Evolutionary conservation across 2,888 invertebrate genomes (phyloP).

Genomic region (Achlya flavicornis): DNA sequence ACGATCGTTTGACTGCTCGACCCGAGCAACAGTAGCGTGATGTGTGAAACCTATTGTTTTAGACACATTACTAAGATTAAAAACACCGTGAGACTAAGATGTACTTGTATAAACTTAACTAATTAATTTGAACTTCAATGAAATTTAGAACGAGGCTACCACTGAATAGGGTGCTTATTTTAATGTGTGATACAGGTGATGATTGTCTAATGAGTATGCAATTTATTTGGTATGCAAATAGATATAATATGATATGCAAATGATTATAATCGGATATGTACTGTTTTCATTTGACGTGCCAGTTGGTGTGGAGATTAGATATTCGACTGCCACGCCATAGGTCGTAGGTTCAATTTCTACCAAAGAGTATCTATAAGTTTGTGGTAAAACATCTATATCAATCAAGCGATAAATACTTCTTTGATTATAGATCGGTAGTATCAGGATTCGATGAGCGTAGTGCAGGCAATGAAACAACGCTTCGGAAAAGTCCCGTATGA

Average conservation of each 20-base stretch:
- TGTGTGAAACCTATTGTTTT: conserved; percentile 48
- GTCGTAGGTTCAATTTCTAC: too few relatives aligned
- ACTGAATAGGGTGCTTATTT: background rate
- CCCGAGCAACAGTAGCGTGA: conserved; percentile 39
- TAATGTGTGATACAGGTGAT: background rate
- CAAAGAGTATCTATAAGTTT: too few relatives aligned
- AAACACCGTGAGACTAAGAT: conserved; percentile 13
- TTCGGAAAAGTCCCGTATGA: too few relatives aligned
- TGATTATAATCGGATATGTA: background rate
- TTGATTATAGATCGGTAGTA: too few relatives aligned
- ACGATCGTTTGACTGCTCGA: conserved; percentile 19
- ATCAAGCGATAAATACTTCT: too few relatives aligned
- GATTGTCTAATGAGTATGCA: background rate
- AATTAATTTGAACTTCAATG: background rate
- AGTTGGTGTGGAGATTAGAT: too few relatives aligned
- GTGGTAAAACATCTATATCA: too few relatives aligned
- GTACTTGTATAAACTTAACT: background rate
- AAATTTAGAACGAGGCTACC: background rate
- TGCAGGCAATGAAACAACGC: too few relatives aligned
- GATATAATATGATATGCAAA: background rate
- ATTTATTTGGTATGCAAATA: background rate
- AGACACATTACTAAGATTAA: conserved; percentile 11
- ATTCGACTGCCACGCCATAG: too few relatives aligned
- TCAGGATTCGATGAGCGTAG: too few relatives aligned
- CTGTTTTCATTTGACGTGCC: background rate